A percentile compares a stretch with the other conserved stretches of the same genome.
Evolutionary conservation across 37 sponge, comb jelly and placozoan genomes (phyloP).

Genomic region (Halichondria panicea): DNA sequence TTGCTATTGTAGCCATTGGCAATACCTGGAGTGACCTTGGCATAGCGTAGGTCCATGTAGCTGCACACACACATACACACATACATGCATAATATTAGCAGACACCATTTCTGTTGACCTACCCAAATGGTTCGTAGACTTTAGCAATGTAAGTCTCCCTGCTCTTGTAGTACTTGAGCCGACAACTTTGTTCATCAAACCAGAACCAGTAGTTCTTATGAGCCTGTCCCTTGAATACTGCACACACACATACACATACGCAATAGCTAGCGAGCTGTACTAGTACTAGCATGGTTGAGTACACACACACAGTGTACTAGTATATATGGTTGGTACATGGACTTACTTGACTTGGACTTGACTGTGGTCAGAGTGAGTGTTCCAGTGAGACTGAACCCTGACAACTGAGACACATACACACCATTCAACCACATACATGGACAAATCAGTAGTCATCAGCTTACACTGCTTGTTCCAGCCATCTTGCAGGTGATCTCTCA

Average conservation of each 20-base stretch:
- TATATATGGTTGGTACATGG: too few species aligned
- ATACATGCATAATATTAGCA: background rate
- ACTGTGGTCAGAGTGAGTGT: too few species aligned
- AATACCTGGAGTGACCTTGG: conserved; percentile 54
- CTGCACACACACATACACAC: conserved; percentile 20
- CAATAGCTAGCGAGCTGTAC: too few species aligned
- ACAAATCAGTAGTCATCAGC: too few species aligned
- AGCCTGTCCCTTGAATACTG: background rate
- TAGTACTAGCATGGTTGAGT: too few species aligned
- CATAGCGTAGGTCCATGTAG: conserved; percentile 41
- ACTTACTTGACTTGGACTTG: too few species aligned
- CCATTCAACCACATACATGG: too few species aligned
- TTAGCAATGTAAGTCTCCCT: conserved; percentile 20
- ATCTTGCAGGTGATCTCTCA: too few species aligned
- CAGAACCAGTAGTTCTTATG: conserved; percentile 56
- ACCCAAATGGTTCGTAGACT: conserved; percentile 47
- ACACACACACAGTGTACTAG: too few species aligned
- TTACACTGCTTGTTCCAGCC: too few species aligned
- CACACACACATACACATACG: background rate
- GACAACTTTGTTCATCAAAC: conserved; percentile 68
- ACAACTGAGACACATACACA: too few species aligned
- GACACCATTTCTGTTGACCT: background rate
- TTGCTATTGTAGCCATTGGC: background rate
- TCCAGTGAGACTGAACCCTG: too few species aligned
- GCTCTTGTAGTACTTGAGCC: conserved; percentile 57